Conservation (phyloP, 1,140 invertebrate genomes). For the Lucilia cuprina region DNA sequence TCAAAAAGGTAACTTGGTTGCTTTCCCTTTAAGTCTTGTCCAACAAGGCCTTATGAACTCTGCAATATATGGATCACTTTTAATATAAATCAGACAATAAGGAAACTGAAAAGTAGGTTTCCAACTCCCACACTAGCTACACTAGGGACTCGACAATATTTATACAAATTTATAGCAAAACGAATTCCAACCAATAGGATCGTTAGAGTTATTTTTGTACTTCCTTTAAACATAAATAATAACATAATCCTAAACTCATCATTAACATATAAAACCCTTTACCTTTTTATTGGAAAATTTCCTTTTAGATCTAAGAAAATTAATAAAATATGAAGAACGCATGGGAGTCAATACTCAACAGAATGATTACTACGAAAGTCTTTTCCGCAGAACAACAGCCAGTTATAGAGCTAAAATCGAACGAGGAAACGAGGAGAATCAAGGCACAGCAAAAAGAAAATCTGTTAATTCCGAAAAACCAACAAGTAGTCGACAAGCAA, state of each 20-base stretch:
- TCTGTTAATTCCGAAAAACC: constrained; percentile 38
- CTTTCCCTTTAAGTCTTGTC: no score
- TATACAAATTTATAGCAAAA: no score
- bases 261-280: background rate
- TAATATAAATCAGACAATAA: no score
- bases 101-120: no score
- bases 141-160: no score
- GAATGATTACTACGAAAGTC: constrained; percentile 45
- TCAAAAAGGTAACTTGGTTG: no score
- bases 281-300: constrained; percentile 14
- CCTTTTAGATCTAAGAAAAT: constrained; percentile 54
- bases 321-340: constrained; percentile 58
- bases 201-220: no score
- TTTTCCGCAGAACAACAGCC: constrained; percentile 51
- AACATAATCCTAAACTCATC: background rate
- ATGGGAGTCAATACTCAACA: constrained; percentile 45
- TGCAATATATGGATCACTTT: no score
- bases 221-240: no score
- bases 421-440: constrained; percentile 12
- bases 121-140: no score
- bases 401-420: constrained; percentile 55
- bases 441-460: constrained; percentile 6
- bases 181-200: no score
- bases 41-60: no score
- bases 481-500: background rate